Evolutionary conservation across 2,888 invertebrate genomes (phyloP), one percentile per base, ranked within the genome.

Genomic region (Catotricha subobsoleta): DNA sequence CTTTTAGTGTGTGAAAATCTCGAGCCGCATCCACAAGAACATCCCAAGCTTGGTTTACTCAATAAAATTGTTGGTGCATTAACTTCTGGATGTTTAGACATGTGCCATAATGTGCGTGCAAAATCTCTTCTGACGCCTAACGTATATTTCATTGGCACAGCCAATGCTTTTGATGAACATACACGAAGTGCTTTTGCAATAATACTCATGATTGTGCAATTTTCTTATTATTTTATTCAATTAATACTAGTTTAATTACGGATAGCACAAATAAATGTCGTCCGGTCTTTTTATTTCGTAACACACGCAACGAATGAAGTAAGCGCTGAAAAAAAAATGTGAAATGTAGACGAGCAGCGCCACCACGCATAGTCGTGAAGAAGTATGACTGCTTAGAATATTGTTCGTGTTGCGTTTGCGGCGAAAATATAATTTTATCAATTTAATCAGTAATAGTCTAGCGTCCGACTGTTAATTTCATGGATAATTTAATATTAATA

Each of bases 81-180:
- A 20, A 43, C 48, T 34, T 51, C 55, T 43, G 54, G 52, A 46
- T 46, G 50, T 45, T 60, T 67, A 49, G 67, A 76, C 74, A 79
- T 73, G 69, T 77, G 75, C 80, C 80, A 80, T 52, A 81, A 64
- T 49, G 74, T 74, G 48, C 81, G 66, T 1, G 75, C 70, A 3
- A 21, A 21, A 48, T 76, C 69, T 59, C 78, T 76, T 51, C 72
- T 69, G 58, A 76, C 74, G 38, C 53, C 58, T 20, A 59, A 47
- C 20, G 53, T 53, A 30, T 55, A 54, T 19, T 52, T 50, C 34
- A 52, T 46, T 9, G 57, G 48, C 5, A 50, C 46, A 45, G 53
- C 30, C 7, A 44, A 15, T 13, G 35, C 16, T 42, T 37, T 62
- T n/a, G 66, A 45, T 12, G 57, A 51, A 29, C 59, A 53, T 3